Conservation (phyloP, 2,113 vertebrate species). For the Rhinoptilus africanus region DNA sequence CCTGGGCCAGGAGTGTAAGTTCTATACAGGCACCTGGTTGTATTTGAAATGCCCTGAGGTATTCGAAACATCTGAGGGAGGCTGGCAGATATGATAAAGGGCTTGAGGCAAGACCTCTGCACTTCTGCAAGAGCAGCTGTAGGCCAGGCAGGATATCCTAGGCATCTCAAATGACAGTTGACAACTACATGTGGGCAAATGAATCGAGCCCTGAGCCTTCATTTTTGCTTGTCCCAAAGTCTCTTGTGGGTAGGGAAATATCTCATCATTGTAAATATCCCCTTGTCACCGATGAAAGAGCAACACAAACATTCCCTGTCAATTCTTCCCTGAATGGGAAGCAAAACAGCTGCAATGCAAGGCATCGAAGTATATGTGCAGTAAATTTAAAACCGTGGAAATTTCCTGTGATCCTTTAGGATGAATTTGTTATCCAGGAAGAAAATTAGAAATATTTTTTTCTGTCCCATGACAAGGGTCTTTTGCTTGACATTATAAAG, state of each 20-base stretch:
- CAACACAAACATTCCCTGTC: background rate
- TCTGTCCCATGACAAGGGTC: background rate
- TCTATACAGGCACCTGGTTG: background rate
- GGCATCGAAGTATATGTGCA: background rate
- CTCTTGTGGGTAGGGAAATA: background rate
- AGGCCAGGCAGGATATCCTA: conserved; percentile 42
- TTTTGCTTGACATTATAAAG: background rate
- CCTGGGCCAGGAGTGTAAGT: background rate
- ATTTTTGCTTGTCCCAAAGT: background rate
- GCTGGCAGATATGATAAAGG: conserved; percentile 19
- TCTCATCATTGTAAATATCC: background rate
- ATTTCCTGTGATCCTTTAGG: background rate
- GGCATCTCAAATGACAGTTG: conserved; percentile 26
- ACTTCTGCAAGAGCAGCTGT: conserved; percentile 37
- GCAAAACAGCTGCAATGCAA: background rate
- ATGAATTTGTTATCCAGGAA: background rate
- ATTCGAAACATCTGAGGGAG: background rate
- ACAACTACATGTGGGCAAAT: background rate
- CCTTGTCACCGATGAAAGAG: background rate
- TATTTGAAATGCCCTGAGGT: background rate
- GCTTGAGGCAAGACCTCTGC: conserved; percentile 34
- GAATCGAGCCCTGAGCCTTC: background rate
- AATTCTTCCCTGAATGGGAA: background rate
- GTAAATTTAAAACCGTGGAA: background rate
- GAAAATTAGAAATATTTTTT: background rate